Conservation (phyloP, 2,113 vertebrate species). For the Erpornis zantholeuca region DNA sequence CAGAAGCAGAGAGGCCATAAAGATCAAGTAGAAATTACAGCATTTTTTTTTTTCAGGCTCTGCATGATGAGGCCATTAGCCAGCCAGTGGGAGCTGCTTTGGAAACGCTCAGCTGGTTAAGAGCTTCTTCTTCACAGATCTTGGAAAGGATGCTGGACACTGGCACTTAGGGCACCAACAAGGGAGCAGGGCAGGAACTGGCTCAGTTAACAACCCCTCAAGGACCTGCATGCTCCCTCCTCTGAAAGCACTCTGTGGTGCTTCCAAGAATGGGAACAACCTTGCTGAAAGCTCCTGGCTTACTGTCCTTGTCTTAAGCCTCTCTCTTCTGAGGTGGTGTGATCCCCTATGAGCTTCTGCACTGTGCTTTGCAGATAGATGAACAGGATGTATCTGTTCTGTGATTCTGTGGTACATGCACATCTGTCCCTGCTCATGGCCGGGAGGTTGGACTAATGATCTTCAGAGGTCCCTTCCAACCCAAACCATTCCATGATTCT, state of each 20-base stretch:
- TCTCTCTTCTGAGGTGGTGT: neutral
- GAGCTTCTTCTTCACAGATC: neutral
- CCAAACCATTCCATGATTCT: neutral
- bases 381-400: neutral
- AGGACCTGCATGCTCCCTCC: neutral
- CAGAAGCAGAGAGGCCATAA: neutral
- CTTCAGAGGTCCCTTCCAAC: neutral
- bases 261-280: neutral
- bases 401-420: neutral
- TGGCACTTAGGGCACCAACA: neutral
- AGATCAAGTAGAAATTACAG: neutral
- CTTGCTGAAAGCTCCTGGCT: neutral
- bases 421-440: neutral
- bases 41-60: fast-evolving
- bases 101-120: neutral
- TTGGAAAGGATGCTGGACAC: neutral
- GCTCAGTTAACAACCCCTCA: neutral
- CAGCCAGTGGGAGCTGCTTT: neutral
- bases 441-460: neutral
- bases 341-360: neutral
- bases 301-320: fast-evolving
- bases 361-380: neutral
- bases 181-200: neutral
- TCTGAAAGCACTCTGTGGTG: neutral
- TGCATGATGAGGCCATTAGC: neutral